Base-by-base conservation (phyloP, 2,888 invertebrate species). In the Subacronicta megacephala region DNA sequence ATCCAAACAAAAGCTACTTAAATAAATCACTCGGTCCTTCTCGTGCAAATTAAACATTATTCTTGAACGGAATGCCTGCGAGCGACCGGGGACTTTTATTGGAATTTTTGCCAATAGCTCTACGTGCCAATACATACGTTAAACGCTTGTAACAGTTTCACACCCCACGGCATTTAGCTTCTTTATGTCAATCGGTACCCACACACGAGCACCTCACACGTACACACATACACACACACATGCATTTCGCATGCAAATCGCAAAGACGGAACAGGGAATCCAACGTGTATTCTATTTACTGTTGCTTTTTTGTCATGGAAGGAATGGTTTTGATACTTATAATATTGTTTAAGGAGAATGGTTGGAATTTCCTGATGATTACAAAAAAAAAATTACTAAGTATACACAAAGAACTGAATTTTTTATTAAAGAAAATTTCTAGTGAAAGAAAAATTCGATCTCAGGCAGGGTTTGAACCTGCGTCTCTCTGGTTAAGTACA, bases 51-150 rank as follows among this genome's bases (percentile, higher is more conserved):
- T 93, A 93, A 93, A 93, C 93, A 89, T 93, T 93, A 93, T 92
- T 93, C 87, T 87, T 88, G 81, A 84, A 84, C 87, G 81, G 90
- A 90, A 75, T 75, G 70, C 61, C 67, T 66, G 87, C 88, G 88
- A 74, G 75, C 75, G 78, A 75, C 75, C 78, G 80, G 82, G 83
- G 87, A 89, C 89, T 90, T 90, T 92, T 93, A 93, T 93, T 93
- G 93, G 93, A 93, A 92, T 93, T 93, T 92, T 92, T 91, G 85
- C 87, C 90, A 87, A 89, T 88, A 83, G 83, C 80, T 89, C 85
- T 90, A 90, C 93, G 93, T 93, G 93, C 91, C 93, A 92, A 94
- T 93, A 93, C 92, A 92, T 92, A 92, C 77, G 82, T 81, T 87
- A 85, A 89, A 81, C 87, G 87, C 75, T 84, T 82, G 74, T 80